Conservation (phyloP, 1,140 invertebrate genomes). For the Whitmania pigra region DNA sequence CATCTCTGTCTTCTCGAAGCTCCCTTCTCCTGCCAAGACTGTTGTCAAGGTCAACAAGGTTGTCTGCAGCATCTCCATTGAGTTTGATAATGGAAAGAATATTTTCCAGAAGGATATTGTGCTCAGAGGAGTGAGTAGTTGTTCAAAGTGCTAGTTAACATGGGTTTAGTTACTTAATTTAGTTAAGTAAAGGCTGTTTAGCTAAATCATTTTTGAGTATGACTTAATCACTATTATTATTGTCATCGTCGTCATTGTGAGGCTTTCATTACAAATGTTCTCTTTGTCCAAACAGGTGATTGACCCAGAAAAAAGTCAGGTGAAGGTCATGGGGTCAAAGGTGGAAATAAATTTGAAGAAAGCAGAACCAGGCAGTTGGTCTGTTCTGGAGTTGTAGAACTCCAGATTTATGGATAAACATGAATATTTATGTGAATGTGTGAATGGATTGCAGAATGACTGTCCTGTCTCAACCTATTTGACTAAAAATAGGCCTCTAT, state of each 20-base stretch:
- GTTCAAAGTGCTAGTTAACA: too few relatives aligned
- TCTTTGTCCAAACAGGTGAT: conserved; percentile 38
- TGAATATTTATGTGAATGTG: too few relatives aligned
- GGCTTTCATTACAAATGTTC: too few relatives aligned
- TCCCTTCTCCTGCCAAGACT: conserved; percentile 17
- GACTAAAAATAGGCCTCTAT: too few relatives aligned
- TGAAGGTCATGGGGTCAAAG: conserved; percentile 76
- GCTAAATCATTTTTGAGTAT: too few relatives aligned
- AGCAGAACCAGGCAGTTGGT: conserved; percentile 67
- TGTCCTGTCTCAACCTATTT: too few relatives aligned
- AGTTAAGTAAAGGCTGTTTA: too few relatives aligned
- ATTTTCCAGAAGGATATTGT: conserved; percentile 20
- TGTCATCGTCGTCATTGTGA: too few relatives aligned
- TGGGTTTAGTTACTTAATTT: too few relatives aligned
- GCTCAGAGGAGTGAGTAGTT: conserved; percentile 20
- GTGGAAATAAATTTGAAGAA: conserved; percentile 87
- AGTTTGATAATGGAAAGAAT: conserved; percentile 23
- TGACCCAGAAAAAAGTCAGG: conserved; percentile 49
- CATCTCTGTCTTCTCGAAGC: conserved; percentile 23
- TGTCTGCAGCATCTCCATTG: conserved; percentile 14
- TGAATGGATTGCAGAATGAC: too few relatives aligned
- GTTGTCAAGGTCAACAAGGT: conserved; percentile 21
- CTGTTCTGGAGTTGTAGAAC: conserved; percentile 20
- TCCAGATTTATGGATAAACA: too few relatives aligned
- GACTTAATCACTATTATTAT: too few relatives aligned